These are phyloP conservation scores for Pseudomyrmex pallidus DNA, from an alignment of 1,140 invertebrate genomes.

Conservation along the genomic window DNA sequence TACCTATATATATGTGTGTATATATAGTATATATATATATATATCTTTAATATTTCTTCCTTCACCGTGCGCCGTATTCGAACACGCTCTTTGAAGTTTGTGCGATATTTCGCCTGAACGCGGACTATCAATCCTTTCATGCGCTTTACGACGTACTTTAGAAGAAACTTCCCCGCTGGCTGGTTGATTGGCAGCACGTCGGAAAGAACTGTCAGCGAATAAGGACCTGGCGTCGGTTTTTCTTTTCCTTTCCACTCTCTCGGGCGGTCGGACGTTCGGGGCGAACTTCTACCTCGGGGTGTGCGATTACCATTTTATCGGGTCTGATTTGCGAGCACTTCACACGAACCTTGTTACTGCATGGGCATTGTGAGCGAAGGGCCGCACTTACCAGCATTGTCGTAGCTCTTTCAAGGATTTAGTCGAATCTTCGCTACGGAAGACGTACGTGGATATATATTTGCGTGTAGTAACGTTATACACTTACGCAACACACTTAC, in stretches of 20 bases:
- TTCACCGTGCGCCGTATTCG: too few relatives aligned
- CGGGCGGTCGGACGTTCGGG: conserved; percentile 2
- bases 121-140: conserved; percentile 33
- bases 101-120: background rate
- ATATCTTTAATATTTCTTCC: background rate
- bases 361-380: conserved; percentile 64
- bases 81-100: background rate
- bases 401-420: conserved; percentile 65
- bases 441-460: background rate
- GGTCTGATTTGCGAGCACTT: conserved; percentile 82
- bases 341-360: conserved; percentile 74
- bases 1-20: too few relatives aligned
- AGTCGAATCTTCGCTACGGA: background rate
- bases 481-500: background rate
- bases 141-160: conserved; percentile 43
- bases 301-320: conserved; percentile 83
- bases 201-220: conserved; percentile 67
- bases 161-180: conserved; percentile 43
- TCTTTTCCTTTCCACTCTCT: conserved; percentile 24
- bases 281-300: conserved; percentile 61
- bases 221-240: conserved; percentile 46
- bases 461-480: background rate
- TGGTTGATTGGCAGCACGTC: conserved; percentile 67
- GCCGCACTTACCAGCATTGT: conserved; percentile 71
- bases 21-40: background rate